These are phyloP conservation scores for Paedocypris sp. DNA, from an alignment of 2,113 vertebrate species.

Conservation along the genomic window DNA sequence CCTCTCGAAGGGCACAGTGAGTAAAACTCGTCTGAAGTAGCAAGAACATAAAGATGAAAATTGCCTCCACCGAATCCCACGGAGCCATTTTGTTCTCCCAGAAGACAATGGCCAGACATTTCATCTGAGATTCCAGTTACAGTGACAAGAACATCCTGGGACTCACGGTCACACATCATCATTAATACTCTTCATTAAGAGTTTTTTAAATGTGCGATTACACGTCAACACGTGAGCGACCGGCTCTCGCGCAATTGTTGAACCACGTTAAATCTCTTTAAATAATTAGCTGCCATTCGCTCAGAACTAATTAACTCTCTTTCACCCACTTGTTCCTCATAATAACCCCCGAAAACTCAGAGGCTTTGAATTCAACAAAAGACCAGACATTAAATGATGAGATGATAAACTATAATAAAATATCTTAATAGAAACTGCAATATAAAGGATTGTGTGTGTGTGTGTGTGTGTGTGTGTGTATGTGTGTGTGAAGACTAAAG, in stretches of 20 bases:
- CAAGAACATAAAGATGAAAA: background rate
- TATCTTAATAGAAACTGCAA: too few species aligned
- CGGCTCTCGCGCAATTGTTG: background rate
- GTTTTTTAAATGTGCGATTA: background rate
- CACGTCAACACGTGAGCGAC: background rate
- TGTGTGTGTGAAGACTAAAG: too few species aligned
- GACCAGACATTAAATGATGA: background rate
- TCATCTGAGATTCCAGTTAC: background rate
- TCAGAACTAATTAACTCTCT: conserved; percentile 14
- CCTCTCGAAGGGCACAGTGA: conserved; percentile 29
- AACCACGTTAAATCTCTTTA: background rate
- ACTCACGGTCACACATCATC: background rate
- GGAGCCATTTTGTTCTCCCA: background rate
- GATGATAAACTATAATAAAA: background rate
- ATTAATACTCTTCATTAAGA: background rate
- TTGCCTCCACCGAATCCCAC: background rate
- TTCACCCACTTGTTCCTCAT: background rate
- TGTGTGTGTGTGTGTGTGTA: too few species aligned
- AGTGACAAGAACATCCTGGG: background rate
- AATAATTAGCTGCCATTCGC: background rate
- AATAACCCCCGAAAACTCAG: background rate
- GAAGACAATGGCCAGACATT: background rate
- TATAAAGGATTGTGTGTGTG: too few species aligned
- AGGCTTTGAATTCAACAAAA: background rate
- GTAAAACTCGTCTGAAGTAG: conserved; percentile 18